These are phyloP conservation scores for Semotilus atromaculatus DNA, from an alignment of 2,797 vertebrate species.

Conservation along the genomic window DNA sequence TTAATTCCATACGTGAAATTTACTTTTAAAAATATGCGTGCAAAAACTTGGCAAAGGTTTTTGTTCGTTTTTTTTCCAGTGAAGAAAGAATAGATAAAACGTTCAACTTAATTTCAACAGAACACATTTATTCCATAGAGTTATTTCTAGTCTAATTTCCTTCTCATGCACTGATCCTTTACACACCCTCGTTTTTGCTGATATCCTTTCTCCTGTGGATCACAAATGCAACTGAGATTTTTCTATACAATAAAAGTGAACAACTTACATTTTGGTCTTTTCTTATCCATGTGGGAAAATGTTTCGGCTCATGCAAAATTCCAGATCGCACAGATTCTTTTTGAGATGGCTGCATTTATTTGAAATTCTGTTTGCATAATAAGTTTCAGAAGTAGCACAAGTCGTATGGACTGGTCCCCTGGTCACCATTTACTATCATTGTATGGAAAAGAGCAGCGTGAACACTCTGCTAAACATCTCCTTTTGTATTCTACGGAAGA, in stretches of 20 bases:
- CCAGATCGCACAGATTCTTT: background rate
- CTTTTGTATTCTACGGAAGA: background rate
- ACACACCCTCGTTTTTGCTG: background rate
- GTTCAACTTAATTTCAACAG: too few relatives aligned
- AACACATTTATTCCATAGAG: background rate
- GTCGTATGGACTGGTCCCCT: background rate
- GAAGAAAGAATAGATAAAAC: background rate
- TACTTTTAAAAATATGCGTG: too few relatives aligned
- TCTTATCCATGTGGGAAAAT: too few relatives aligned
- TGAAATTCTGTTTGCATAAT: background rate
- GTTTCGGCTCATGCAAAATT: background rate
- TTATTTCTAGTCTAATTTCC: background rate
- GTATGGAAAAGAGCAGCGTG: background rate
- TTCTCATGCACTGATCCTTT: background rate
- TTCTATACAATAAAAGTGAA: too few relatives aligned
- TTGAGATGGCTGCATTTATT: background rate
- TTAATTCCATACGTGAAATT: too few relatives aligned
- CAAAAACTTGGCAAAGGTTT: too few relatives aligned
- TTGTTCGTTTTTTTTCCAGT: too few relatives aligned
- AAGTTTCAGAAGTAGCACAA: background rate
- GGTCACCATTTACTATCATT: background rate
- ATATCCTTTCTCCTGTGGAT: background rate
- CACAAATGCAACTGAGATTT: too few relatives aligned
- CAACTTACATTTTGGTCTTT: too few relatives aligned
- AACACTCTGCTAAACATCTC: background rate